A percentile compares a stretch with the other conserved stretches of the same genome.
phyloP scores from a whole-genome alignment of 1,140 invertebrate species.

The Drosophila truncata region DNA sequence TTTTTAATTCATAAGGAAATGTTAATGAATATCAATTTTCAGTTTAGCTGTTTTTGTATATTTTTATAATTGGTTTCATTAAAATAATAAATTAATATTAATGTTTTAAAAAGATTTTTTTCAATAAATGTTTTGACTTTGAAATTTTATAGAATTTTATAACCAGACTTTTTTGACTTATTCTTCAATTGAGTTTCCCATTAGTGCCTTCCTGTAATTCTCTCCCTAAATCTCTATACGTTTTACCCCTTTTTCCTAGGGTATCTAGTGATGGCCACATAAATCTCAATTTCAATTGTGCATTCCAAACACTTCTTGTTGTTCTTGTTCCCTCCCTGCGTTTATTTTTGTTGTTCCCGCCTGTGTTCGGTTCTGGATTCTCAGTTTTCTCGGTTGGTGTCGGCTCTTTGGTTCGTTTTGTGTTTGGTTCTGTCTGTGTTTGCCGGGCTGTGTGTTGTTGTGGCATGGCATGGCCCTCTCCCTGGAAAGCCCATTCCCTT shows the following conservation, averaged over 20 bases:
- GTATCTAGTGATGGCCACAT: constrained; percentile 31
- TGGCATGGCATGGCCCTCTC: constrained; percentile 44
- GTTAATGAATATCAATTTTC: background rate
- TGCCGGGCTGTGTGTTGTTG: constrained; percentile 40
- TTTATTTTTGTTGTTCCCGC: constrained; percentile 35
- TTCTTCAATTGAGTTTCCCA: too few relatives aligned
- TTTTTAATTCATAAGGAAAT: background rate
- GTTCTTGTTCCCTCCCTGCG: constrained; percentile 18
- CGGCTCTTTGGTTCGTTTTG: constrained; percentile 55
- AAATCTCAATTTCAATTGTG: constrained; percentile 52
- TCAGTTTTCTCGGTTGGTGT: constrained; percentile 33
- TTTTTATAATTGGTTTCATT: background rate
- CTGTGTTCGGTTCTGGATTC: constrained; percentile 36
- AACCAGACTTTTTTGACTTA: background rate
- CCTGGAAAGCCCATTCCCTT: background rate
- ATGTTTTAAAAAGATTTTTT: too few relatives aligned
- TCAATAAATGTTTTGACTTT: background rate
- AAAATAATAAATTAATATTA: too few relatives aligned
- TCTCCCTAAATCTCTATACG: too few relatives aligned
- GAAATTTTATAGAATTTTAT: background rate
- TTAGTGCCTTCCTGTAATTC: background rate
- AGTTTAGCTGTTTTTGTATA: background rate
- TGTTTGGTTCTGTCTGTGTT: constrained; percentile 41
- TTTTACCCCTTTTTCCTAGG: constrained; percentile 5
- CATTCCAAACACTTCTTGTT: constrained; percentile 51